Percentiles rank a stretch among this genome's conserved stretches.
These are phyloP conservation scores for Busseola fusca DNA, from an alignment of 2,888 invertebrate species.

Conservation along the genomic window DNA sequence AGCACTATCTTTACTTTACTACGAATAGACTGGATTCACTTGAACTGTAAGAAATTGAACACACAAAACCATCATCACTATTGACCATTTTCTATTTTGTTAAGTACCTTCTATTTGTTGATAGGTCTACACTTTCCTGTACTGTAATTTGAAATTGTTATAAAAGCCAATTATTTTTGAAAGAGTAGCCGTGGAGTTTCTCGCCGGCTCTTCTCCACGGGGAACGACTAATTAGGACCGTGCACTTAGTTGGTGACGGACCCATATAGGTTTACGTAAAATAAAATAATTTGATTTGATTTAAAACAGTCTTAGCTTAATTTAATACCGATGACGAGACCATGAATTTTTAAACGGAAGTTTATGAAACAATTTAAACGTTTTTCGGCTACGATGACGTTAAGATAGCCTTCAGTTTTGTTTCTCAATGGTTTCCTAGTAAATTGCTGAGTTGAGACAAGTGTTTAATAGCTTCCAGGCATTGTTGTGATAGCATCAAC, in stretches of 20 bases:
- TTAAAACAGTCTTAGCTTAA: neutral
- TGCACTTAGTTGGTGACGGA: neutral
- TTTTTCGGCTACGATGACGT: constrained; percentile 41
- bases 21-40: neutral
- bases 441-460: constrained; percentile 43
- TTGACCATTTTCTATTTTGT: neutral
- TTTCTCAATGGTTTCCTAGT: constrained; percentile 51
- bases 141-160: neutral
- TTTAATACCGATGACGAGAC: constrained; percentile 1
- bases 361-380: constrained; percentile 20
- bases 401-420: constrained; percentile 40
- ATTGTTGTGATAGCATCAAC: constrained; percentile 58
- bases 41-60: neutral
- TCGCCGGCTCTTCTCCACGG: neutral
- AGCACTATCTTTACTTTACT: constrained; percentile 4
- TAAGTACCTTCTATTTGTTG: neutral
- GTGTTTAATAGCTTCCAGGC: constrained; percentile 49
- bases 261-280: neutral
- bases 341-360: constrained; percentile 36
- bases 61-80: neutral
- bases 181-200: neutral
- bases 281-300: neutral
- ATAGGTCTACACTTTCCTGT: neutral
- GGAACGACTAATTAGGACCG: neutral
- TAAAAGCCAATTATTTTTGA: neutral